Conservation (phyloP, 2,888 invertebrate genomes). For the Aphelenchoides bicaudatus region DNA sequence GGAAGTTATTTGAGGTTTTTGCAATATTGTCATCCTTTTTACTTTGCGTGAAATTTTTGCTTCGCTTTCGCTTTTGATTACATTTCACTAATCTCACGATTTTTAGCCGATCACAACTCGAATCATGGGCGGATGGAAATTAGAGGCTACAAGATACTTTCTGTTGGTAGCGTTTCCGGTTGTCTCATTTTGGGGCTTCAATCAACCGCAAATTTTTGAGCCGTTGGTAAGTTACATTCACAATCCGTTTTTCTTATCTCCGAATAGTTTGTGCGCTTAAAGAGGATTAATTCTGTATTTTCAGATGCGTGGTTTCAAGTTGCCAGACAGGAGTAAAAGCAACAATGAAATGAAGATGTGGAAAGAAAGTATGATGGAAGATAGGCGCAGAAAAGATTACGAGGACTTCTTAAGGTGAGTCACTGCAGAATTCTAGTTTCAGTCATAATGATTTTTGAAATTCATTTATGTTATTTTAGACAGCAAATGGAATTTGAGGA, state of each 20-base stretch:
- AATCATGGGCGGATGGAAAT: conserved; percentile 52
- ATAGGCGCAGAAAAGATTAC: conserved; percentile 47
- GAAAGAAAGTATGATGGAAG: conserved; percentile 46
- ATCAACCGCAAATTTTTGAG: conserved; percentile 52
- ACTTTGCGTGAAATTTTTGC: too few relatives aligned
- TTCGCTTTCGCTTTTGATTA: neutral
- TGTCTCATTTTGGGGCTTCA: conserved; percentile 55
- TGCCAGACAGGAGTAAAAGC: conserved; percentile 45
- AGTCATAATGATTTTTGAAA: too few relatives aligned
- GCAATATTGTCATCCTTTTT: too few relatives aligned
- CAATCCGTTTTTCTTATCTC: conserved; percentile 3
- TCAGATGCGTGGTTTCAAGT: conserved; percentile 50
- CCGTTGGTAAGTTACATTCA: conserved; percentile 50
- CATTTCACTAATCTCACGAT: neutral
- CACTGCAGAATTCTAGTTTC: too few relatives aligned
- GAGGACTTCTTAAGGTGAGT: conserved; percentile 45
- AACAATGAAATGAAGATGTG: conserved; percentile 46
- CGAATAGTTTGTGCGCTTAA: neutral
- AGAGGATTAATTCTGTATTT: conserved; percentile 20
- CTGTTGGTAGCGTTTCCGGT: conserved; percentile 53
- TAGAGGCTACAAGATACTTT: conserved; percentile 48
- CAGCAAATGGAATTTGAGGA: conserved; percentile 57
- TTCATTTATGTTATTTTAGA: too few relatives aligned
- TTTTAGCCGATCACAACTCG: too few relatives aligned
- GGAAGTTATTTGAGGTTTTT: too few relatives aligned